Conservation (phyloP, 1,140 invertebrate species). For the Acyrthosiphon pisum region DNA sequence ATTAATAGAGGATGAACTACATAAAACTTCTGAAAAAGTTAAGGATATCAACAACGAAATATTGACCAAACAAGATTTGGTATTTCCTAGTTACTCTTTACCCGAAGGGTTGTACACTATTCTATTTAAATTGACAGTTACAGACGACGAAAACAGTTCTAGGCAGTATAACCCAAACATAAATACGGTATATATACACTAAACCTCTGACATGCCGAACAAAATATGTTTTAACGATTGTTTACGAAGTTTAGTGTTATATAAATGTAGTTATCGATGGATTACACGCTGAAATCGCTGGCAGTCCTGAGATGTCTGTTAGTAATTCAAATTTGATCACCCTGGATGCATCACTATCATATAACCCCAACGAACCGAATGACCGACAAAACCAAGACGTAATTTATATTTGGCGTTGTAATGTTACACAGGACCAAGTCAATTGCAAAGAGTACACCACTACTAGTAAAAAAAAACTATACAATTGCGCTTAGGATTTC, state of each 20-base stretch:
- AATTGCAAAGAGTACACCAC: constrained; percentile 16
- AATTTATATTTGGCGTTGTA: background rate
- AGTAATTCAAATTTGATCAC: background rate
- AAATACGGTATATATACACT: background rate
- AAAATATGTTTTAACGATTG: background rate
- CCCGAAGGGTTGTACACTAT: background rate
- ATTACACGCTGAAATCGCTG: constrained; percentile 23
- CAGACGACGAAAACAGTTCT: background rate
- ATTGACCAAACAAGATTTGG: background rate
- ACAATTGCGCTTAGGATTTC: background rate
- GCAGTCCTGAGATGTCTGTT: background rate
- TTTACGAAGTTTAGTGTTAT: constrained; percentile 5
- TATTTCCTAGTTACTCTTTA: background rate
- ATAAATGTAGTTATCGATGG: background rate
- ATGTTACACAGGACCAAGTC: background rate
- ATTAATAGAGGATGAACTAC: background rate
- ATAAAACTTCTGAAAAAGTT: background rate
- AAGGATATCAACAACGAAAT: background rate
- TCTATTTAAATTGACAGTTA: background rate
- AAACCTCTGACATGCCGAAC: background rate
- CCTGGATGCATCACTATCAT: constrained; percentile 17
- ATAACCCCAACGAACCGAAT: constrained; percentile 26
- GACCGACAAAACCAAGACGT: background rate
- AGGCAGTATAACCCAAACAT: background rate
- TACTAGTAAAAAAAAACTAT: background rate